Base-by-base conservation (phyloP, 2,888 invertebrate species). In the Acleris literana region DNA sequence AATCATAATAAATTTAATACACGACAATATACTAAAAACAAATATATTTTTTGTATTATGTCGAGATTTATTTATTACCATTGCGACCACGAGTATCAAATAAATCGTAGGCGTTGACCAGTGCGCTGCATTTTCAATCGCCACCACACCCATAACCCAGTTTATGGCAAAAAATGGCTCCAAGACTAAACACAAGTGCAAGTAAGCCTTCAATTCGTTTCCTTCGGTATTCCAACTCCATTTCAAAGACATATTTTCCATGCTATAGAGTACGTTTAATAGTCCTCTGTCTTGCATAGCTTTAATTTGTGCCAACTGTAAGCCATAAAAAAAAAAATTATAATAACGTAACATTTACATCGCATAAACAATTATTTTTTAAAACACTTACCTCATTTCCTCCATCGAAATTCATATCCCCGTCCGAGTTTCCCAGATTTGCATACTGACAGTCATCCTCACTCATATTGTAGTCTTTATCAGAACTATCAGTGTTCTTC, bases 131-230 rank as follows among this genome's bases (percentile, higher is more conserved):
- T 96, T 95, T 79, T 96, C 96, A 49, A 96, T 92, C 0, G 96
- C 95, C 39, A 96, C 93, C 5, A 96, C 95, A 1, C 95, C 95
- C 84, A 95, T 93, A 72, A 96, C 95, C 96, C 96, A 96, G 74
- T 95, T 94, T 20, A 96, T 94, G 13, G 95, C 94, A 76, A 95
- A 95, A 70, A 95, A 93, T 17, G 96, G 96, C 76, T 96, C 94
- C 73, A 96, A 82, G n/a, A 95, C 93, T 52, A 96, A 93, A 56
- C 95, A 93, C 3, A 95, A 84, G 77, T 94, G 94, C 67, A 95
- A 82, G 71, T 95, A 94, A 59, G 91, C 87, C 78, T 94, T 94
- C 69, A 94, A 85, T 68, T 94, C 94, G 63, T 93, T 93, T 48
- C 94, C 92, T 78, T 94, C 93, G 0, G 88, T 86, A 56, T 88